Evolutionary conservation across 2,888 invertebrate genomes (phyloP), one percentile per base, ranked within the genome.

Genomic region (Alsophila aescularia): DNA sequence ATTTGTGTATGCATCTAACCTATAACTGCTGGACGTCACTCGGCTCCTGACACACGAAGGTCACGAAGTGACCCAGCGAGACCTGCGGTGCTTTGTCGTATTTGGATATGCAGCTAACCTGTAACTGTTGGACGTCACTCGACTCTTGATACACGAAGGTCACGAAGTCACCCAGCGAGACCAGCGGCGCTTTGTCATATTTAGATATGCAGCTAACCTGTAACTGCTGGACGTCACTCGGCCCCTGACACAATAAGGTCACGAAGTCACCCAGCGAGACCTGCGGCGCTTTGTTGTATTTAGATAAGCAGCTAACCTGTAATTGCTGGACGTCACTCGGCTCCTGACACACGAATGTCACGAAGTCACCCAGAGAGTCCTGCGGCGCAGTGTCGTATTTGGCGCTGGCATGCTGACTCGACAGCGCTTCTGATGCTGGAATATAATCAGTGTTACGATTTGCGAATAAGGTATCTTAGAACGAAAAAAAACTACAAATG

Each of bases 311-410:
- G 13, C 48, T 42, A 58, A n/a, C n/a, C n/a, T n/a, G n/a, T n/a
- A n/a, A n/a, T n/a, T n/a, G n/a, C n/a, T 21, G 95, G 0, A 89
- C 88, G 56, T 95, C 95, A 59, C 95, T 95, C 69, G 96, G 96
- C 86, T 98, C 98, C 88, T 98, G 98, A 81, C 98, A 98, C 47
- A 98, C 98, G 78, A 98, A 97, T 37, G 98, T 98, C 64, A 98
- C 98, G 86, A 98, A 98, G 87, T 99, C 98, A 1, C 98, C 96
- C 64, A 98, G 94, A 0, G 97, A 97, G 84, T 98, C 98, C 79
- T 97, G 96, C 0, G 96, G 96, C 6, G 91, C 81, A 0, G 89
- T 85, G 37, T 92, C 90, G 32, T 90, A 88, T 81, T 97, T 97
- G 44, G 95, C 94, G 81, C 97, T 73, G 1, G 77, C 66, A 57